phyloP scores from a whole-genome alignment of 2,888 invertebrate genomes.

The Lampropteryx suffumata region DNA sequence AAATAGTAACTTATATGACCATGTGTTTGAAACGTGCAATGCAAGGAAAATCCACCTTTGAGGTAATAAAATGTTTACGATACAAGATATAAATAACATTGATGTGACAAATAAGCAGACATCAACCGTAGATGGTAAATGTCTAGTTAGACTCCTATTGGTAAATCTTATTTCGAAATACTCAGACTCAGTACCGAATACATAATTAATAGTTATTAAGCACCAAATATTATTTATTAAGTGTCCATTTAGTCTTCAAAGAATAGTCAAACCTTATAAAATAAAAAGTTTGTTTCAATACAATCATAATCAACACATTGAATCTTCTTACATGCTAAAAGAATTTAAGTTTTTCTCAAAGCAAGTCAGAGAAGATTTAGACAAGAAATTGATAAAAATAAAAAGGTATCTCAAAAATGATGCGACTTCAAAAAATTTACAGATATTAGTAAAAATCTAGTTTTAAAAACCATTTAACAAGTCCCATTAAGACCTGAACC shows the following conservation, averaged over 20 bases:
- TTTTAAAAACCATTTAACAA: background rate
- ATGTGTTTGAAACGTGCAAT: slow-evolving; percentile 48
- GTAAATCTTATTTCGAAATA: slow-evolving; percentile 29
- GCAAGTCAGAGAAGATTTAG: no score
- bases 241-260: no score
- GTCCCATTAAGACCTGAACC: background rate
- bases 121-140: slow-evolving; percentile 43
- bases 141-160: slow-evolving; percentile 32
- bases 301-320: no score
- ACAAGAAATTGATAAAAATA: no score
- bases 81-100: slow-evolving; percentile 62
- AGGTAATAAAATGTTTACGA: slow-evolving; percentile 66
- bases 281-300: no score
- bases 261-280: no score
- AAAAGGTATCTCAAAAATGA: no score
- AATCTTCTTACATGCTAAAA: no score
- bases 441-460: background rate
- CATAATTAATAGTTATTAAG: no score
- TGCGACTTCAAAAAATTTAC: background rate
- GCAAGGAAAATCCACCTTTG: slow-evolving; percentile 50
- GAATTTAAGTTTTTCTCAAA: no score
- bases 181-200: background rate
- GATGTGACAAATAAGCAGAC: slow-evolving; percentile 57
- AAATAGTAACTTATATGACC: slow-evolving; percentile 47
- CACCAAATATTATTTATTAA: no score